phyloP scores from a whole-genome alignment of 2,113 vertebrate genomes.

The Brienomyrus longianalis region DNA sequence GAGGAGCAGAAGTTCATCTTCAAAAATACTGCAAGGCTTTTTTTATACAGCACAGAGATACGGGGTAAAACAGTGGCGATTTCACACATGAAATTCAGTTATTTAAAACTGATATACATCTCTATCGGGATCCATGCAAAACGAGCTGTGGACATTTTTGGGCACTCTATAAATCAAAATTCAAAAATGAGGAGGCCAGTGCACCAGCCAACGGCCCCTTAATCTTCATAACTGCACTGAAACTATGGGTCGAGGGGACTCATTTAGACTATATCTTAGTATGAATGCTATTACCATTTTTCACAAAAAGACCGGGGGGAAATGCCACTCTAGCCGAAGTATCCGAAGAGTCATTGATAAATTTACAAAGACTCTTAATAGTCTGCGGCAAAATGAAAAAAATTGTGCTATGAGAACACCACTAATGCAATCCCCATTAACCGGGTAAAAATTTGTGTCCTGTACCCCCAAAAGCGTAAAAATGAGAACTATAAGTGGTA shows the following conservation, averaged over 20 bases:
- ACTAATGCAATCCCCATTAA: neutral
- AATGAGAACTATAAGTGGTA: neutral
- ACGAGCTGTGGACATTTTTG: neutral
- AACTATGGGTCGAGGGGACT: neutral
- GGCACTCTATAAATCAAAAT: neutral
- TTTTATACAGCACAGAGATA: neutral
- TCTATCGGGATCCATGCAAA: neutral
- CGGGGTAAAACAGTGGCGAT: neutral
- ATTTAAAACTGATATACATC: neutral
- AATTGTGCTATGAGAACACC: neutral
- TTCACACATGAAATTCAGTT: neutral
- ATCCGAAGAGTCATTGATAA: neutral
- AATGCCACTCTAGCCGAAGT: neutral
- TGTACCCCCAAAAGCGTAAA: neutral
- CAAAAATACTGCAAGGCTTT: neutral
- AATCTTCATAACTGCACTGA: neutral
- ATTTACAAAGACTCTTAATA: neutral
- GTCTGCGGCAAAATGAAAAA: neutral
- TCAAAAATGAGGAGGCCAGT: neutral
- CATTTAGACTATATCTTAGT: neutral
- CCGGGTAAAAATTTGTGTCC: neutral
- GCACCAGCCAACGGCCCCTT: neutral
- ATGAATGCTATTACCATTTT: neutral
- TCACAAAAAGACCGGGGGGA: neutral
- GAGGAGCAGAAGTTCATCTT: slow-evolving; percentile 45